Evolutionary conservation across 2,113 vertebrate genomes (phyloP).

Genomic region (Tauraco erythrolophus): DNA sequence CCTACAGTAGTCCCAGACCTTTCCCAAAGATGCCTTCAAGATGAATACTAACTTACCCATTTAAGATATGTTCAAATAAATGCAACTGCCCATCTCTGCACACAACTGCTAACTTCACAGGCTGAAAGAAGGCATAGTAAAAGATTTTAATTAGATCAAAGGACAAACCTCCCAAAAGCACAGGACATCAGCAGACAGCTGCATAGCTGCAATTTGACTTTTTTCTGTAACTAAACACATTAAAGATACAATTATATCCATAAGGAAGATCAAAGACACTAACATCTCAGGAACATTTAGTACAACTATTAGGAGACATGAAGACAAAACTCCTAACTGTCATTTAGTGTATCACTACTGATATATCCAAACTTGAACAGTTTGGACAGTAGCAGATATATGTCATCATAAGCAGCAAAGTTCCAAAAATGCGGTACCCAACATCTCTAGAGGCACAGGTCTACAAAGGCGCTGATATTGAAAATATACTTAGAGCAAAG

Average conservation of each 20-base stretch:
- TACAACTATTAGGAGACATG: not conserved
- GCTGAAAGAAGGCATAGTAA: constrained; percentile 77
- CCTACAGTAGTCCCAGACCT: not conserved
- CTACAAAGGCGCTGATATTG: not conserved
- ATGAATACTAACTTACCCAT: constrained; percentile 86
- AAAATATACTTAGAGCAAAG: not conserved
- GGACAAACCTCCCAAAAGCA: not conserved
- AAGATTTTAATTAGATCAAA: not conserved
- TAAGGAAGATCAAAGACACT: not conserved
- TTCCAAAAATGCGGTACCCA: not conserved
- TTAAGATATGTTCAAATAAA: constrained; percentile 96
- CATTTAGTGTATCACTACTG: not conserved
- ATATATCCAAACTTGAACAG: not conserved
- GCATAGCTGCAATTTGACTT: not conserved
- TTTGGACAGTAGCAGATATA: not conserved
- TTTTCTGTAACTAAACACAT: not conserved
- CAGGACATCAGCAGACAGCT: not conserved
- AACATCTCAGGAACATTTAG: not conserved
- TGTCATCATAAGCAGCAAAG: not conserved
- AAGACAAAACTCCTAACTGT: not conserved
- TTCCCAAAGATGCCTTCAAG: not conserved
- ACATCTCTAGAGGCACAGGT: not conserved
- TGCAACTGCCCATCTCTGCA: constrained; percentile 94
- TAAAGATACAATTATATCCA: not conserved
- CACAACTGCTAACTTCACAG: constrained; percentile 93